Percentiles rank a stretch among this genome's conserved stretches.
Evolutionary conservation across 2,888 invertebrate genomes (phyloP).

Genomic region (Papilio protenor): DNA sequence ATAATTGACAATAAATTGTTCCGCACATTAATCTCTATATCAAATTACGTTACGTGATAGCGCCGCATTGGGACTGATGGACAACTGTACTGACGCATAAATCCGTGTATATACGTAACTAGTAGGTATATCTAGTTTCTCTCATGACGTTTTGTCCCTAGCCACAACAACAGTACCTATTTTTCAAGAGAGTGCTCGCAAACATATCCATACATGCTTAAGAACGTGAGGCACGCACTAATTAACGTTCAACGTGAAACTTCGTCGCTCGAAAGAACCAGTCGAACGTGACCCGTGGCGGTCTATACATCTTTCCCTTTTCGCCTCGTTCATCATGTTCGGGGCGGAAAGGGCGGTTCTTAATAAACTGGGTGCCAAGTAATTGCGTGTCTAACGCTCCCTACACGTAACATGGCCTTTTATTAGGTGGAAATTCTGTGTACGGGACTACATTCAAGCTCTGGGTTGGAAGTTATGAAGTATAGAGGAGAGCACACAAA

Average conservation of each 20-base stretch:
- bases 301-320: slow-evolving; percentile 64
- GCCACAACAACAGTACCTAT: slow-evolving; percentile 51
- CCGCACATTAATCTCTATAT: slow-evolving; percentile 77
- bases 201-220: slow-evolving; percentile 69
- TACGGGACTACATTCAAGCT: slow-evolving; percentile 71
- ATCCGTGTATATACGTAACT: slow-evolving; percentile 38
- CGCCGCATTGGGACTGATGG: slow-evolving; percentile 60
- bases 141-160: slow-evolving; percentile 6
- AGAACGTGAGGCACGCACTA: slow-evolving; percentile 81
- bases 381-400: slow-evolving; percentile 82
- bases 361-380: slow-evolving; percentile 68
- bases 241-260: slow-evolving; percentile 83
- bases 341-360: slow-evolving; percentile 65
- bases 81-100: slow-evolving; percentile 44
- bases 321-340: slow-evolving; percentile 57
- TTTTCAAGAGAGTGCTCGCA: slow-evolving; percentile 61
- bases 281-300: slow-evolving; percentile 66
- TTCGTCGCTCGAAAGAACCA: slow-evolving; percentile 69
- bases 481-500: slow-evolving; percentile 49
- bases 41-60: slow-evolving; percentile 72
- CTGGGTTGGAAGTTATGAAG: slow-evolving; percentile 70
- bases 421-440: slow-evolving; percentile 84
- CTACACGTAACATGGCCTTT: slow-evolving; percentile 81
- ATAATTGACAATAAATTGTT: slow-evolving; percentile 83
- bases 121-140: slow-evolving; percentile 30